These are phyloP conservation scores for Pararge aegeria DNA, from an alignment of 1,140 invertebrate genomes.

Conservation along the genomic window DNA sequence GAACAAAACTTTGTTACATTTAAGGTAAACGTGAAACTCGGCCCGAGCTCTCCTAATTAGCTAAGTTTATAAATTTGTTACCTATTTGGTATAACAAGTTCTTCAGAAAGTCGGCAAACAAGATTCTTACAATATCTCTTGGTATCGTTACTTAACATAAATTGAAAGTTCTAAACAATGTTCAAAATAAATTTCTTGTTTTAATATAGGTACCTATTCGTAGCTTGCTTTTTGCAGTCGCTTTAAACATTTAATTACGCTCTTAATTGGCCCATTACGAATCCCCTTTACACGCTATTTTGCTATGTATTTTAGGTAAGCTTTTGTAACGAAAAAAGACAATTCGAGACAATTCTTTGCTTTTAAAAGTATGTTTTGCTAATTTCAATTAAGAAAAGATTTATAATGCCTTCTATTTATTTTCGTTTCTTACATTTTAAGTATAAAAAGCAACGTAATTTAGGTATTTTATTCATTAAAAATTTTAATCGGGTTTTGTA, in stretches of 20 bases:
- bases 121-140: conserved; percentile 35
- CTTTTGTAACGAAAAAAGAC: background rate
- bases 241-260: conserved; percentile 16
- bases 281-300: conserved; percentile 15
- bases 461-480: too few species aligned
- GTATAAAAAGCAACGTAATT: background rate
- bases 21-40: conserved; percentile 62
- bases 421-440: background rate
- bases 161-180: conserved; percentile 31
- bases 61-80: conserved; percentile 73
- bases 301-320: conserved; percentile 4
- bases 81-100: conserved; percentile 72
- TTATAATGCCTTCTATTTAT: background rate
- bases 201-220: conserved; percentile 4
- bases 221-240: conserved; percentile 20
- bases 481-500: too few species aligned
- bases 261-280: conserved; percentile 7
- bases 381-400: background rate
- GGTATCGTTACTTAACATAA: conserved; percentile 36
- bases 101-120: conserved; percentile 40
- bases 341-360: background rate
- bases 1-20: conserved; percentile 51
- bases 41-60: conserved; percentile 60
- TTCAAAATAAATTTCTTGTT: conserved; percentile 23
- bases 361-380: background rate